Evolutionary conservation across 1,140 invertebrate genomes (phyloP).

Genomic region (Nixonia krombeini): DNA sequence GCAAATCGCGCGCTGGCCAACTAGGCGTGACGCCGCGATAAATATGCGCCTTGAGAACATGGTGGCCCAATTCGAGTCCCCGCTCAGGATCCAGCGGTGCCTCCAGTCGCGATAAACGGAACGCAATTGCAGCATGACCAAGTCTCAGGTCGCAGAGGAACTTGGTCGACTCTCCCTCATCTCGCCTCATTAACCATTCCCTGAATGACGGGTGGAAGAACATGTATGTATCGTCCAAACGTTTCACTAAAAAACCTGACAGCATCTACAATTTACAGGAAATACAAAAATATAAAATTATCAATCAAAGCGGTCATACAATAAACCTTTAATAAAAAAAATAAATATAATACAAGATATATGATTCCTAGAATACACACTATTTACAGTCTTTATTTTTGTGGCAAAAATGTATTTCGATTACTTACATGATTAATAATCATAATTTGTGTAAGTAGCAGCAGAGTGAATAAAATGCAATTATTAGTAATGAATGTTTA

Average conservation of each 20-base stretch:
- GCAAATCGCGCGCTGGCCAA: slow-evolving; percentile 67
- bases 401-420: no score
- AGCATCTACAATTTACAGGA: slow-evolving; percentile 72
- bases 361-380: no score
- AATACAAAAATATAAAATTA: background rate
- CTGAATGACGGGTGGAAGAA: slow-evolving; percentile 97
- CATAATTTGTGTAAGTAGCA: no score
- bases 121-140: slow-evolving; percentile 93
- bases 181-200: slow-evolving; percentile 94
- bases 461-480: no score
- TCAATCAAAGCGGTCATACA: no score
- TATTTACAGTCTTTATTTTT: no score
- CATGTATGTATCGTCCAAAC: slow-evolving; percentile 94
- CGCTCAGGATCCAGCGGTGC: slow-evolving; percentile 88
- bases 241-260: slow-evolving; percentile 88
- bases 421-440: no score
- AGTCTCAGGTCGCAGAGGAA: slow-evolving; percentile 90
- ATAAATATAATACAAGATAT: no score
- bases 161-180: slow-evolving; percentile 90
- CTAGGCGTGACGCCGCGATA: slow-evolving; percentile 76
- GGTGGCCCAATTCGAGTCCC: slow-evolving; percentile 93
- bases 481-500: no score
- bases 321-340: no score
- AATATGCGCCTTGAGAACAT: slow-evolving; percentile 96
- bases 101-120: slow-evolving; percentile 88